phyloP scores from a whole-genome alignment of 1,140 invertebrate species.

The Battus philenor region DNA sequence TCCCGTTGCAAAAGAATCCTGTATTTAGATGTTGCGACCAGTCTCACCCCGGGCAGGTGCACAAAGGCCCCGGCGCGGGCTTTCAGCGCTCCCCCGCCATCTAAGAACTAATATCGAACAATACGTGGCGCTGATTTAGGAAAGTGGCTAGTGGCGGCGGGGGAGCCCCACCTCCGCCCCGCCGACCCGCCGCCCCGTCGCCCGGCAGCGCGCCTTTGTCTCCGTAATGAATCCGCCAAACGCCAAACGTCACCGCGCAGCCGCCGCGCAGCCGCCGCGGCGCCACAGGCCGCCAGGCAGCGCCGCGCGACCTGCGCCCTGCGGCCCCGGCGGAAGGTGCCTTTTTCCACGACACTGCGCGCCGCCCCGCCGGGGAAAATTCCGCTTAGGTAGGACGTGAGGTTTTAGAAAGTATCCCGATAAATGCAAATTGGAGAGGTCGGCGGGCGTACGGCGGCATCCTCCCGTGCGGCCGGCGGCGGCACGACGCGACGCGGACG shows the following conservation, averaged over 20 bases:
- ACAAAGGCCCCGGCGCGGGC: no score
- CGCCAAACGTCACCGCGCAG: constrained; percentile 66
- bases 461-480: no score
- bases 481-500: constrained; percentile 15
- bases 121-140: constrained; percentile 67
- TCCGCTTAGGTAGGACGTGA: constrained; percentile 58
- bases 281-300: constrained; percentile 48
- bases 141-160: constrained; percentile 51
- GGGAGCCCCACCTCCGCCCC: constrained; percentile 24
- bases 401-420: constrained; percentile 60
- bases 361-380: constrained; percentile 20
- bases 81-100: constrained; percentile 4
- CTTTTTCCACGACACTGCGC: no score
- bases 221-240: constrained; percentile 73
- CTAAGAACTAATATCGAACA: constrained; percentile 48
- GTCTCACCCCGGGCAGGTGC: no score
- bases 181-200: constrained; percentile 18
- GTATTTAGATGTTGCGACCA: no score
- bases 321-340: no score
- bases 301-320: no score
- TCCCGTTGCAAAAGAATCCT: no score
- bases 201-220: constrained; percentile 50
- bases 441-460: no score
- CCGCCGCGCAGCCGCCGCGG: constrained; percentile 34
- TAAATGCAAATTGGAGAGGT: constrained; percentile 61